Percentiles rank a stretch among this genome's conserved stretches.
Conservation (phyloP, 1,140 invertebrate genomes). For the Drosophila erecta region DNA sequence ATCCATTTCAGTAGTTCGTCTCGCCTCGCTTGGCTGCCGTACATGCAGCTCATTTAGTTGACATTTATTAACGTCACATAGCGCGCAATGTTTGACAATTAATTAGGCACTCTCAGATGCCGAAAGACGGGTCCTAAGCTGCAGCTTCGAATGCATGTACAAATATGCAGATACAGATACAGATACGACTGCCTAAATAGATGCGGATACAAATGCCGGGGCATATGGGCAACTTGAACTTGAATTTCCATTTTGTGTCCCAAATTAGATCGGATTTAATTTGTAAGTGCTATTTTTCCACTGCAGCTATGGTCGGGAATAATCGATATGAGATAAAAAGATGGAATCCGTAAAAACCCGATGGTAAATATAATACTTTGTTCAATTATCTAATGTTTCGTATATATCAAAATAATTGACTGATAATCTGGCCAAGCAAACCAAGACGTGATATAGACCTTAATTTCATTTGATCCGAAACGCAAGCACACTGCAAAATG, state of each 20-base stretch:
- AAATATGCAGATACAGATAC: not conserved
- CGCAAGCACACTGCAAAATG: conserved; percentile 25
- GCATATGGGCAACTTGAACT: conserved; percentile 30
- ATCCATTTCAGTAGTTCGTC: conserved; percentile 45
- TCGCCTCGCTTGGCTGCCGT: conserved; percentile 41
- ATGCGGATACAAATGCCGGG: conserved; percentile 5
- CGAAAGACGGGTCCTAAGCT: conserved; percentile 40
- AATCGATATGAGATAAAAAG: not conserved
- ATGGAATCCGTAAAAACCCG: no score
- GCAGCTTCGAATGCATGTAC: conserved; percentile 9
- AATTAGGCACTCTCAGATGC: conserved; percentile 67
- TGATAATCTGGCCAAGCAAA: not conserved
- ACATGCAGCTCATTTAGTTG: conserved; percentile 82
- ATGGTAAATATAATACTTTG: no score
- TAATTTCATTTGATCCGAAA: conserved; percentile 5
- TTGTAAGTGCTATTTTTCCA: conserved; percentile 42
- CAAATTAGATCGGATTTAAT: conserved; percentile 51
- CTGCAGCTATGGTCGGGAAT: not conserved
- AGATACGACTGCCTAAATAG: conserved; percentile 8
- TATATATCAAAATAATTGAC: not conserved
- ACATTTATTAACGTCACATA: conserved; percentile 81
- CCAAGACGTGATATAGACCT: not conserved
- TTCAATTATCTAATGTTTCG: no score
- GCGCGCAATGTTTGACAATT: conserved; percentile 82
- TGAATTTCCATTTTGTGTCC: conserved; percentile 12